Conservation (phyloP, 2,113 vertebrate genomes). For the Candoia aspera region DNA sequence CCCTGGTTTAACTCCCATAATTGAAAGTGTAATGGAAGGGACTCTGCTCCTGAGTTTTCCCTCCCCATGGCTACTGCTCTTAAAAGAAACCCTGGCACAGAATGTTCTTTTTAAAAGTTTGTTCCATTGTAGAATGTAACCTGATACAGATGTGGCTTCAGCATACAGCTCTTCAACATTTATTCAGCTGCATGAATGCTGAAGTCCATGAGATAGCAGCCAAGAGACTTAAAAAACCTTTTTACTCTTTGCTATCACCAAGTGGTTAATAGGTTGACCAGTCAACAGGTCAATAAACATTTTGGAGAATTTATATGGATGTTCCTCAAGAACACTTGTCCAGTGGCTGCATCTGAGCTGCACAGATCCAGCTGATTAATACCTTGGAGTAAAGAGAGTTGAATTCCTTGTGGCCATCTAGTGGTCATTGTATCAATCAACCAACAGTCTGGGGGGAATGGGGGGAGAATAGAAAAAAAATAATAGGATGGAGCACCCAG, state of each 20-base stretch:
- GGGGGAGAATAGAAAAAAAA: neutral
- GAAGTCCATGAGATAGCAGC: neutral
- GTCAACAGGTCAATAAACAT: neutral
- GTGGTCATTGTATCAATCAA: neutral
- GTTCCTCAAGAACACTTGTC: neutral
- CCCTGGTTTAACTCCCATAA: too few species aligned
- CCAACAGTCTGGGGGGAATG: neutral
- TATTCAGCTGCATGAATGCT: neutral
- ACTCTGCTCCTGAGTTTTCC: too few species aligned
- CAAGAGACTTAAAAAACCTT: neutral
- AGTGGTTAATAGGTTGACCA: neutral
- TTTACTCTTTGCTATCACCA: neutral
- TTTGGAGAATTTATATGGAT: neutral
- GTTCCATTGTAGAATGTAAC: neutral
- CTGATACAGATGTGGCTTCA: neutral
- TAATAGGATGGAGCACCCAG: neutral
- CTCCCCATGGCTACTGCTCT: too few species aligned
- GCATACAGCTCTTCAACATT: neutral
- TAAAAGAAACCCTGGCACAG: neutral
- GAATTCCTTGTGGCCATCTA: neutral
- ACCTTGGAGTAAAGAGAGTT: neutral
- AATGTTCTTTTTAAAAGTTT: neutral
- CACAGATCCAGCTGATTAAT: neutral
- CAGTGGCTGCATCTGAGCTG: neutral
- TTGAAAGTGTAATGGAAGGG: too few species aligned